Conservation (phyloP, 2,797 vertebrate species). For the Leuciscus waleckii region DNA sequence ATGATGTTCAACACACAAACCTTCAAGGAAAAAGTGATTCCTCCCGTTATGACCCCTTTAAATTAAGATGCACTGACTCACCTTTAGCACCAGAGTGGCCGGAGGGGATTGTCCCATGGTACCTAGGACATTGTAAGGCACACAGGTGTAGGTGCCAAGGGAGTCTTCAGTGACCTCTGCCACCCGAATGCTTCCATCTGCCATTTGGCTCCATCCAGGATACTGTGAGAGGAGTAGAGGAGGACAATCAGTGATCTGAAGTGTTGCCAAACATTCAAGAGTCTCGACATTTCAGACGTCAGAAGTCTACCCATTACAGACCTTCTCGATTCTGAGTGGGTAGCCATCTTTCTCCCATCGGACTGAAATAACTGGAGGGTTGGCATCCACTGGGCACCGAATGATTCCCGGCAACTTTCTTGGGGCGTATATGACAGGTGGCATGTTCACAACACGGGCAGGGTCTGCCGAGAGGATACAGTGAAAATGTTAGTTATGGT, state of each 20-base stretch:
- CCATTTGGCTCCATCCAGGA: conserved; percentile 93
- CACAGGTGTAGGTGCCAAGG: conserved; percentile 99
- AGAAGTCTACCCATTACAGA: conserved; percentile 50
- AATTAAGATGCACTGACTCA: conserved; percentile 62
- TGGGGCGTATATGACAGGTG: conserved; percentile 94
- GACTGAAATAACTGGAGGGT: conserved; percentile 92
- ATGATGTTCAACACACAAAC: not conserved
- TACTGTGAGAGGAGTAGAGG: conserved; percentile 76
- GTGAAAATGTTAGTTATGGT: not conserved
- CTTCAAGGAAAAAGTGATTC: not conserved
- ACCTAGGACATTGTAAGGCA: conserved; percentile 99
- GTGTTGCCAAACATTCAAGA: not conserved
- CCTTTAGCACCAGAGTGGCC: conserved; percentile 99
- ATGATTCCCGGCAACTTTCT: conserved; percentile 97
- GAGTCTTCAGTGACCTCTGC: conserved; percentile 98
- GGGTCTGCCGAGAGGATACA: conserved; percentile 81
- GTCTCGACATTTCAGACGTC: not conserved
- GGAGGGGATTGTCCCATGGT: conserved; percentile 99
- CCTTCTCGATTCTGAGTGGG: conserved; percentile 87
- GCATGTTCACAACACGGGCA: conserved; percentile 98
- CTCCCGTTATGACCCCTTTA: not conserved
- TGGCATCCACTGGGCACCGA: conserved; percentile 97
- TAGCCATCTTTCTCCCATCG: conserved; percentile 99
- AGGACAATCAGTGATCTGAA: not conserved
- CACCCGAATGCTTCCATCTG: conserved; percentile 95